These are phyloP conservation scores for Lerema accius DNA, from an alignment of 1,140 invertebrate species.

Conservation along the genomic window DNA sequence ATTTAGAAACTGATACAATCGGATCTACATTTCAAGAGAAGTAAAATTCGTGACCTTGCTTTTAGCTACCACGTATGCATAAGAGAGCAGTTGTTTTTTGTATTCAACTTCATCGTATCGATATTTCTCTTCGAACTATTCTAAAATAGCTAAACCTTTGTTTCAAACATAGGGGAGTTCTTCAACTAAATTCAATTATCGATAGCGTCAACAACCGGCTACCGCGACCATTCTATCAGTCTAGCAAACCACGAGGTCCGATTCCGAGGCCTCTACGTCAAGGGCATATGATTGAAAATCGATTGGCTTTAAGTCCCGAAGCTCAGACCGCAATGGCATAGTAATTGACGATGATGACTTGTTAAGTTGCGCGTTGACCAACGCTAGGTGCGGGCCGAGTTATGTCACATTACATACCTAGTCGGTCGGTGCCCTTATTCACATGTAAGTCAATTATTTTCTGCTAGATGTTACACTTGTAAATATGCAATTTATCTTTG, in stretches of 20 bases:
- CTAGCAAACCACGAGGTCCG: background rate
- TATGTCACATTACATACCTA: constrained; percentile 28
- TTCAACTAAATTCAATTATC: constrained; percentile 26
- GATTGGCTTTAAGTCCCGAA: background rate
- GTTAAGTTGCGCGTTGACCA: constrained; percentile 30
- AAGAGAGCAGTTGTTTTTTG: too few species aligned
- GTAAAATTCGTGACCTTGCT: too few species aligned
- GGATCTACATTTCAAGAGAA: too few species aligned
- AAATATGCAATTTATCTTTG: constrained; percentile 12
- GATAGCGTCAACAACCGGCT: constrained; percentile 23
- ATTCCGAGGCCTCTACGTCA: background rate
- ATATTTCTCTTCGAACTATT: too few species aligned
- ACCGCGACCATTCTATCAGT: constrained; percentile 12
- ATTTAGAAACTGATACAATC: too few species aligned
- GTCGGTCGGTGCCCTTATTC: constrained; percentile 23
- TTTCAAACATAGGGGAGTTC: background rate
- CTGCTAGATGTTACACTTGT: constrained; percentile 4
- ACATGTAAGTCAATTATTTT: background rate
- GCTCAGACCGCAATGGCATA: constrained; percentile 13
- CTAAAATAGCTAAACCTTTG: too few species aligned
- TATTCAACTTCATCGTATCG: too few species aligned
- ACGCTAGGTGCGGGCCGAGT: constrained; percentile 19
- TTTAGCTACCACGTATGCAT: too few species aligned
- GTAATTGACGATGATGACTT: constrained; percentile 34
- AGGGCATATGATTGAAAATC: constrained; percentile 12